phyloP scores from a whole-genome alignment of 2,113 vertebrate genomes.

The Colius striatus region DNA sequence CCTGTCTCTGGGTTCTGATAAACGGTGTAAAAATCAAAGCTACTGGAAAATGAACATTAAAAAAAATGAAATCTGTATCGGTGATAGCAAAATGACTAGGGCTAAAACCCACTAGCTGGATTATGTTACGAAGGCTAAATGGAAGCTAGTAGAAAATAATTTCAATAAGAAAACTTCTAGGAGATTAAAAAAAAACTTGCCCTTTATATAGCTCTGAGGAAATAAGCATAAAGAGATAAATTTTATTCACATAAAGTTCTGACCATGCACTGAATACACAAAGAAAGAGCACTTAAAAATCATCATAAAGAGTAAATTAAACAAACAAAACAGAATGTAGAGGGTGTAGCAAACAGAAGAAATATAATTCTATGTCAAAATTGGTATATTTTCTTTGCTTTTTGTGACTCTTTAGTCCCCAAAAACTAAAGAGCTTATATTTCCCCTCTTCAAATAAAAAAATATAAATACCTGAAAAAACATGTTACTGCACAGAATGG shows the following conservation, averaged over 20 bases:
- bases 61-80: background rate
- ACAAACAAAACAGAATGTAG: background rate
- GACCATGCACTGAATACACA: background rate
- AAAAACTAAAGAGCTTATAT: background rate
- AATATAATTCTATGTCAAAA: background rate
- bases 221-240: background rate
- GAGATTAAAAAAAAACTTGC: background rate
- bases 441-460: background rate
- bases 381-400: background rate
- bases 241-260: background rate
- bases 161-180: background rate
- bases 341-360: background rate
- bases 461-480: background rate
- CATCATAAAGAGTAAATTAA: background rate
- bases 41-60: background rate
- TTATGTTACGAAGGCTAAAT: background rate
- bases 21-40: background rate
- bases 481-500: background rate
- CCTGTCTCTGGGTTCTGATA: background rate
- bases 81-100: background rate
- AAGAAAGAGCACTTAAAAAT: background rate
- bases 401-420: background rate
- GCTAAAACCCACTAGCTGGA: background rate
- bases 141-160: background rate
- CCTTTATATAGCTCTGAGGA: background rate